Conservation (phyloP, 2,888 invertebrate species). For the Anticlea derivata region DNA sequence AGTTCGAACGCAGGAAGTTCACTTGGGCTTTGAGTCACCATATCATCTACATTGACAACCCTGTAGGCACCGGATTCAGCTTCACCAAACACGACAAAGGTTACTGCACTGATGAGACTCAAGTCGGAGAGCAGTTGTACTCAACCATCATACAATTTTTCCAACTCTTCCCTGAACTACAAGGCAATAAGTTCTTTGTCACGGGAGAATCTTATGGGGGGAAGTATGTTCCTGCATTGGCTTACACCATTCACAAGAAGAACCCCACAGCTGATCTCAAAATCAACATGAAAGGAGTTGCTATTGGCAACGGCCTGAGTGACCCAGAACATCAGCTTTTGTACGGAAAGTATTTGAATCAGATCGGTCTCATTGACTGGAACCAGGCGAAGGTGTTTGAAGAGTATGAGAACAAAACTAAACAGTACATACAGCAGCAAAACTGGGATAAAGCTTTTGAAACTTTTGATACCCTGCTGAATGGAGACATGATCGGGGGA, state of each 20-base stretch:
- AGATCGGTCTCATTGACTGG: slow-evolving; percentile 88
- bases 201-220: slow-evolving; percentile 96
- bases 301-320: slow-evolving; percentile 91
- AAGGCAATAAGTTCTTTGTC: slow-evolving; percentile 90
- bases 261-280: slow-evolving; percentile 86
- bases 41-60: slow-evolving; percentile 95
- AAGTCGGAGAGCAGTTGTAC: slow-evolving; percentile 92
- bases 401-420: slow-evolving; percentile 83
- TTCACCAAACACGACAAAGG: slow-evolving; percentile 91
- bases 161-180: slow-evolving; percentile 90
- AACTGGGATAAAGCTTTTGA: slow-evolving; percentile 88
- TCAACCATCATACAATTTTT: slow-evolving; percentile 92
- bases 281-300: slow-evolving; percentile 88
- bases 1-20: slow-evolving; percentile 86
- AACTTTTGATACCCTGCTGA: slow-evolving; percentile 87
- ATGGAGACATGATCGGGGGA: slow-evolving; percentile 85
- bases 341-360: slow-evolving; percentile 91
- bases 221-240: slow-evolving; percentile 89
- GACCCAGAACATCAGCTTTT: slow-evolving; percentile 91
- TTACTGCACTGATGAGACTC: slow-evolving; percentile 90
- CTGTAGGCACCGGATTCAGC: slow-evolving; percentile 96
- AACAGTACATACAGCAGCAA: slow-evolving; percentile 84
- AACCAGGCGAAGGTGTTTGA: slow-evolving; percentile 85
- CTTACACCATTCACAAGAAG: slow-evolving; percentile 87
- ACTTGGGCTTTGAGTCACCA: slow-evolving; percentile 92